phyloP scores from a whole-genome alignment of 1,140 invertebrate genomes.

The Lucilia sericata region DNA sequence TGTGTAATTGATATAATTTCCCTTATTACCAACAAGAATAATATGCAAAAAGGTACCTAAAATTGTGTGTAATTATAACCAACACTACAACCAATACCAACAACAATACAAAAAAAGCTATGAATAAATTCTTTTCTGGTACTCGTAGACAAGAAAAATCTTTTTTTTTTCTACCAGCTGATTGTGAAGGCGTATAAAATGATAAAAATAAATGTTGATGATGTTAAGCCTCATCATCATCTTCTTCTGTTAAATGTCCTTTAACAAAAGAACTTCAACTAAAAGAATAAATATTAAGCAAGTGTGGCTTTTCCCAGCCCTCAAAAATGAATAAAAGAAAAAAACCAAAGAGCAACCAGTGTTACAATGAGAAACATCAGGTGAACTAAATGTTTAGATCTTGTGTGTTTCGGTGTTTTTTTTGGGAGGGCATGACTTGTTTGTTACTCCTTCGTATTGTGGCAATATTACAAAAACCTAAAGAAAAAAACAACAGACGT shows the following conservation, averaged over 20 bases:
- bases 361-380: constrained; percentile 38
- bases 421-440: constrained; percentile 24
- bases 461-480: not conserved
- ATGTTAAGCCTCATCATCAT: constrained; percentile 30
- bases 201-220: constrained; percentile 34
- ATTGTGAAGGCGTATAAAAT: constrained; percentile 42
- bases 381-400: constrained; percentile 2
- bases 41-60: not conserved
- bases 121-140: constrained; percentile 1
- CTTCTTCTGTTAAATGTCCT: not conserved
- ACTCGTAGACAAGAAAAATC: not conserved
- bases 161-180: constrained; percentile 24
- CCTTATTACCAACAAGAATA: too few relatives aligned
- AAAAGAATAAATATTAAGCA: not conserved
- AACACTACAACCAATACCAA: not conserved
- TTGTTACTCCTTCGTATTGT: not conserved
- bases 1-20: too few relatives aligned
- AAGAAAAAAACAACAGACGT: constrained; percentile 17
- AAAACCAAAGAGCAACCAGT: constrained; percentile 25
- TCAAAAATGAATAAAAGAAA: not conserved
- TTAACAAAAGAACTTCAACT: not conserved
- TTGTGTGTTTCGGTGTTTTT: not conserved
- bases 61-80: not conserved
- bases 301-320: constrained; percentile 37
- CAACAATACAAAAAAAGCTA: not conserved